These are phyloP conservation scores for Spinus olivaceus DNA, from an alignment of 2,797 vertebrate genomes.

Conservation along the genomic window DNA sequence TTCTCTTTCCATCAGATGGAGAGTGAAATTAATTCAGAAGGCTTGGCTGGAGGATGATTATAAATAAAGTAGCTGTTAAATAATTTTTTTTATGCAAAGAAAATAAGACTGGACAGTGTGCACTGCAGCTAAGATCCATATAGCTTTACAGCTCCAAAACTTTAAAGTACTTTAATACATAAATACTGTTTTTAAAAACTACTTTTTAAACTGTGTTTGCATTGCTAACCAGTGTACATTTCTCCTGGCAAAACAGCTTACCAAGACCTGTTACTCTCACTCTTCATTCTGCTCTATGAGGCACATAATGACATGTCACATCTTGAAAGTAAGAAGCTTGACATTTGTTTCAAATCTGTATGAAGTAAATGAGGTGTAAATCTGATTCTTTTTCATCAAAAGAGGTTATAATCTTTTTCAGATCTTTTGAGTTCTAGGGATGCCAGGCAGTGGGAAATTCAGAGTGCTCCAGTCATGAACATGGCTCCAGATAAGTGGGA, in stretches of 20 bases:
- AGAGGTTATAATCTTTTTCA: background rate
- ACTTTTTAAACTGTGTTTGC: background rate
- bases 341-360: background rate
- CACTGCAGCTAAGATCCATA: background rate
- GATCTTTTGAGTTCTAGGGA: background rate
- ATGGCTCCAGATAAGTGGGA: background rate
- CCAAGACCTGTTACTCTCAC: background rate
- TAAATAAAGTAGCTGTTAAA: background rate
- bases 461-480: background rate
- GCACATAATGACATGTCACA: background rate
- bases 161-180: background rate
- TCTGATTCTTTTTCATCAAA: background rate
- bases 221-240: background rate
- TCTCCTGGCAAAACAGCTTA: background rate
- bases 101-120: background rate
- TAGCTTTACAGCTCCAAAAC: background rate
- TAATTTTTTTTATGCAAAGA: background rate
- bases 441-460: background rate
- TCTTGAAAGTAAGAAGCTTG: background rate
- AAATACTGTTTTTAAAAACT: background rate
- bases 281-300: background rate
- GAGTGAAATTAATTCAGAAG: background rate
- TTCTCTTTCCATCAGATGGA: background rate
- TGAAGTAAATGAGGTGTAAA: background rate
- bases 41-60: background rate